Base-by-base conservation (phyloP, 2,888 invertebrate genomes). In the Drosophila silvestris region DNA sequence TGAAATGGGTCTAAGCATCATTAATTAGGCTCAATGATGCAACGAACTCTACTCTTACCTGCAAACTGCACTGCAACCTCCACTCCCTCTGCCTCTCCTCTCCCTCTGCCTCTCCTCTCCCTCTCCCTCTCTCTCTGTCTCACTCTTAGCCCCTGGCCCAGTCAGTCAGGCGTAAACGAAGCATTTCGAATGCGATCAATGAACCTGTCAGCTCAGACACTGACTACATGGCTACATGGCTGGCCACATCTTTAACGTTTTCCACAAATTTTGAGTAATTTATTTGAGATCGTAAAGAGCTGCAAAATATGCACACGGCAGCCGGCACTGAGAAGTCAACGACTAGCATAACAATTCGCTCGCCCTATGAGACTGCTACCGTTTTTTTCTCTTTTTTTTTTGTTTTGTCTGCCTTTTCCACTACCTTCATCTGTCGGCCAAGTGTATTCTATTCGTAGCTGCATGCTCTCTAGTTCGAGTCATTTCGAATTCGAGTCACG, bases 271-370 rank as follows among this genome's bases (percentile, higher is more conserved):
- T 76, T 77, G 53, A 79, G 91, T 87, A 90, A 90, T 90, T 90
- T 90, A 82, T 89, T 89, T 79, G 37, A 78, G 83, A 90, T 89
- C 87, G 87, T 85, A 75, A 68, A 86, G 77, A 74, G 71, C 78
- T 84, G 87, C 90, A 77, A 87, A 87, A 89, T 89, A 85, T 90
- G 81, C 89, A 79, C 85, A 81, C 68, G 68, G 81, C 61, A 68
- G 68, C 58, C 67, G 58, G 62, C 65, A 66, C 16, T 61, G 65
- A 77, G 81, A 74, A 86, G 87, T 74, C 79, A 75, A 84, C 79
- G 89, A 86, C 89, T 85, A 86, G 89, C 90, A 84, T 90, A 90
- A 90, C 87, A 90, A 88, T 90, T 89, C 91, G 89, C 87, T 89
- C 87, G 74, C 87, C 87, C 91, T 90, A 89, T 90, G 87, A 82